phyloP scores from a whole-genome alignment of 2,797 vertebrate genomes.

The Vespertilio murinus region DNA sequence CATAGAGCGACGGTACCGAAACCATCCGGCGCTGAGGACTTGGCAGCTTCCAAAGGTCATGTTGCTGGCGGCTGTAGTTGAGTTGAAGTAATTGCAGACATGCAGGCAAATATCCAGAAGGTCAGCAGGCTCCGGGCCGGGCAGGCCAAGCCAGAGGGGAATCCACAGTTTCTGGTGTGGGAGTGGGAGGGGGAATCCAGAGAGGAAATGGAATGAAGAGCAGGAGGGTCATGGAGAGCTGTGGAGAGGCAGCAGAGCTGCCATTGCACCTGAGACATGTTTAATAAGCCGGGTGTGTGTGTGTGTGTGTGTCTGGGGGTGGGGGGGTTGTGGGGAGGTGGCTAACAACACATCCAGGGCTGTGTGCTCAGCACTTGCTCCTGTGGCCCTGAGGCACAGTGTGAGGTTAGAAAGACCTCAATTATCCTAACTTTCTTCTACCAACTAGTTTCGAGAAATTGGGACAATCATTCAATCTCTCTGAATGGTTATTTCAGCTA shows the following conservation, averaged over 20 bases:
- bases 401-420: background rate
- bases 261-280: background rate
- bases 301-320: no score
- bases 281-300: background rate
- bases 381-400: background rate
- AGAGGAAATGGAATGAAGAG: background rate
- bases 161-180: background rate
- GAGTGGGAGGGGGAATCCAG: background rate
- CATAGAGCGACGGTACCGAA: background rate
- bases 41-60: conserved; percentile 16
- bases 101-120: background rate
- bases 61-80: background rate
- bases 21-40: background rate
- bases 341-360: background rate
- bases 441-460: background rate
- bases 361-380: background rate
- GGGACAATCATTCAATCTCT: background rate
- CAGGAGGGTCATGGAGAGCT: background rate
- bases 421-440: background rate
- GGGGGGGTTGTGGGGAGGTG: no score
- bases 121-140: background rate
- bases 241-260: background rate
- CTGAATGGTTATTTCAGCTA: background rate
- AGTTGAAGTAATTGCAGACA: background rate
- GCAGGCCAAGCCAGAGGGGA: background rate